Evolutionary conservation across 1,140 invertebrate species (phyloP), one percentile per base, ranked within the genome.

Genomic region (Rhopalosiphum padi): DNA sequence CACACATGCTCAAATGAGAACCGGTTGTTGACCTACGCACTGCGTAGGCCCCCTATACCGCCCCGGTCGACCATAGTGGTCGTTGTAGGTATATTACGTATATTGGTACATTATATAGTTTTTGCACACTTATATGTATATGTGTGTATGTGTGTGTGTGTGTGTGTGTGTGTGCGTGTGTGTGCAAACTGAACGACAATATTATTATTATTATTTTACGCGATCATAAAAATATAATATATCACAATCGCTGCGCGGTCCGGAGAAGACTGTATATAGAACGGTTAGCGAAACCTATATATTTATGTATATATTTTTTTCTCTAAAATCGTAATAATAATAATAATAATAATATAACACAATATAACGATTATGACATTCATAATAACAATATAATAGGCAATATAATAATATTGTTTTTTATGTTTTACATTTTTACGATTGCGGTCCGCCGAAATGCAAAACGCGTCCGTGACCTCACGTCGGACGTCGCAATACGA

Each of bases 1-100:
- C 37, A 37, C 37, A 37, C 11, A 68, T 8, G 9, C 55, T 30
- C 48, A 51, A 30, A 30, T 11, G 83, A 87, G 43, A 87, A 87
- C 85, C 85, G 85, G 85, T 46, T 87, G 41, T 87, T 46, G 85
- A 87, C 85, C 85, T 46, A 87, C 85, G 25, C 23, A 46, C 30
- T 87, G 25, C 30, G 60, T 46, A 46, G n/a, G n/a, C n/a, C n/a
- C n/a, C n/a, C n/a, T n/a, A n/a, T n/a, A n/a, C n/a, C n/a, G n/a
- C n/a, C n/a, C n/a, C 60, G 60, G 30, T 25, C 37, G 23, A 41
- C 35, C 35, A 23, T 25, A 15, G 85, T 46, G 25, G 85, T 87
- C 85, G 85, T 46, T 4, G 41, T 25, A 43, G n/a, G 15, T n/a
- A 77, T 68, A 68, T n/a, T 68, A 68, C n/a, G 4, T 68, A 68